These are phyloP conservation scores for Anas flavirostris DNA, from an alignment of 2,797 vertebrate genomes.

Conservation along the genomic window DNA sequence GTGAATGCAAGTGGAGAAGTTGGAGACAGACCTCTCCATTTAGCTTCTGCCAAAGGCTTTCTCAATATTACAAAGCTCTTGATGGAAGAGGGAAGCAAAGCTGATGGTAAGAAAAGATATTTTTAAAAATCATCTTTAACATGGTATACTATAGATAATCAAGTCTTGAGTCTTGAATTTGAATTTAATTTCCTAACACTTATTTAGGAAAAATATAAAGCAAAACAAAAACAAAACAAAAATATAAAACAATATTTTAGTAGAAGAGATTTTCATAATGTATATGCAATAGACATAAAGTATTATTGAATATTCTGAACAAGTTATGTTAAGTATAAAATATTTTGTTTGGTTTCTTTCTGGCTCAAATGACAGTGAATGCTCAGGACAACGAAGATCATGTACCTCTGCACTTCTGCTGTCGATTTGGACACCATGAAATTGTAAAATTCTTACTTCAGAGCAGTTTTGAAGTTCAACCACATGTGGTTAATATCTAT, in stretches of 20 bases:
- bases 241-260: neutral
- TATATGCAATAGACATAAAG: neutral
- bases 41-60: conserved; percentile 94
- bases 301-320: neutral
- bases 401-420: conserved; percentile 92
- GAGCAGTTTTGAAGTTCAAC: conserved; percentile 84
- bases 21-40: conserved; percentile 91
- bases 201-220: neutral
- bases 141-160: neutral
- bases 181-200: neutral
- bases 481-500: conserved; percentile 94
- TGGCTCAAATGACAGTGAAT: conserved; percentile 81
- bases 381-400: conserved; percentile 95
- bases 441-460: conserved; percentile 88
- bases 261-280: neutral
- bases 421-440: conserved; percentile 90
- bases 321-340: neutral
- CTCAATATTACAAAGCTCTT: conserved; percentile 87
- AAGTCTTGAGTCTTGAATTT: neutral
- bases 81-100: conserved; percentile 88
- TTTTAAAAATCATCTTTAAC: neutral
- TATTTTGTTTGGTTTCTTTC: neutral
- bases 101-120: conserved; percentile 82
- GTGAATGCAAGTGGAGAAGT: conserved; percentile 92
- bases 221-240: too few species aligned